Conservation (phyloP, 2,888 invertebrate species). For the Sialis fuliginosa region DNA sequence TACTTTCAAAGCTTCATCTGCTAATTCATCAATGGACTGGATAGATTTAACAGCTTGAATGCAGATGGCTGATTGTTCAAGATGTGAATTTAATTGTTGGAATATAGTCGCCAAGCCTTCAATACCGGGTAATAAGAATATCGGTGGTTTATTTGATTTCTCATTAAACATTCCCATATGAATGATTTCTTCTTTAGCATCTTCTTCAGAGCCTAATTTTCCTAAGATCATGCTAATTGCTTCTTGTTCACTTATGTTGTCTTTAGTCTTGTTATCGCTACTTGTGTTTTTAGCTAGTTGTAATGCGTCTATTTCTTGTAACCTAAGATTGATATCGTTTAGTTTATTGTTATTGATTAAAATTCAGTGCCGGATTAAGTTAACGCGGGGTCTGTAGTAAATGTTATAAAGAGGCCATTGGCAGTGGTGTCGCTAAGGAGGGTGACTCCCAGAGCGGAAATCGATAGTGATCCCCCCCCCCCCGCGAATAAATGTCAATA, state of each 20-base stretch:
- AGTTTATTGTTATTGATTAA: neutral
- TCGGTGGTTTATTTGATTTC: constrained; percentile 17
- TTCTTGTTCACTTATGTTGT: constrained; percentile 12
- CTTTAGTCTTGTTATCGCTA: neutral
- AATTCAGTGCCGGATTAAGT: neutral
- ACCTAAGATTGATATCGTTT: constrained; percentile 11
- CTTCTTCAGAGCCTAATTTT: constrained; percentile 39
- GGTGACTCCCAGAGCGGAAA: too few species aligned
- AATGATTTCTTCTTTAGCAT: constrained; percentile 31
- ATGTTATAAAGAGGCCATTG: too few species aligned
- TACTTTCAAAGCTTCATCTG: constrained; percentile 33
- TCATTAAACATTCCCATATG: constrained; percentile 23
- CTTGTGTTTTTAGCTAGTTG: constrained; percentile 2
- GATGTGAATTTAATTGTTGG: constrained; percentile 30
- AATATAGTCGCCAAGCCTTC: constrained; percentile 42
- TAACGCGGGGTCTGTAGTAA: too few species aligned
- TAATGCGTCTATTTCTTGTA: constrained; percentile 17
- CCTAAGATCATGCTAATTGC: constrained; percentile 36
- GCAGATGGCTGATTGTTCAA: constrained; percentile 34
- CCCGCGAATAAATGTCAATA: neutral
- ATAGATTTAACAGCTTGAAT: constrained; percentile 26
- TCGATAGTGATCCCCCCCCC: too few species aligned
- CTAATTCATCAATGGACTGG: constrained; percentile 31
- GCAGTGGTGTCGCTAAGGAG: too few species aligned
- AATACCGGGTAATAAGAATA: constrained; percentile 47